A percentile compares a stretch with the other conserved stretches of the same genome.
phyloP scores from a whole-genome alignment of 2,888 invertebrate genomes.

The Apodemia hepburni region DNA sequence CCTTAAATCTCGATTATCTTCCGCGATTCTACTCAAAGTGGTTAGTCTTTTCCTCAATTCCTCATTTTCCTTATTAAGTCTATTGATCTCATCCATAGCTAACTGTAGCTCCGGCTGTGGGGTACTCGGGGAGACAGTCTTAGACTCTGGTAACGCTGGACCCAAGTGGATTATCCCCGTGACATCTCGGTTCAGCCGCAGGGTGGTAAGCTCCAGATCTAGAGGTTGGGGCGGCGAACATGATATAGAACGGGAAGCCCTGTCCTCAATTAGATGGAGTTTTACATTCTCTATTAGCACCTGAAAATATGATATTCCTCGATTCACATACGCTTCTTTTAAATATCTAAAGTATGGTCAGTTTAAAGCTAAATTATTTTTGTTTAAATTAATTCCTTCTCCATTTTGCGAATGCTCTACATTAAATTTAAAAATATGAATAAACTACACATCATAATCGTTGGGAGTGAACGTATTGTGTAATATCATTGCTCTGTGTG shows the following conservation, averaged over 20 bases:
- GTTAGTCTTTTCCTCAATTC: constrained; percentile 67
- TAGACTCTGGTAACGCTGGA: constrained; percentile 65
- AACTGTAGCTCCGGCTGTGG: constrained; percentile 68
- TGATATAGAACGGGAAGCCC: constrained; percentile 87
- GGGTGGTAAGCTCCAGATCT: constrained; percentile 85
- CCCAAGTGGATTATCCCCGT: constrained; percentile 88
- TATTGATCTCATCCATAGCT: constrained; percentile 56
- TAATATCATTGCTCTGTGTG: too few species aligned
- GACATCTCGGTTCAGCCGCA: constrained; percentile 85
- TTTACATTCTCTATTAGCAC: constrained; percentile 87
- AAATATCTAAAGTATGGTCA: too few species aligned
- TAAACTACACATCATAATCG: too few species aligned
- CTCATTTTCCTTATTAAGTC: constrained; percentile 68
- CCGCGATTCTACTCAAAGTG: constrained; percentile 73
- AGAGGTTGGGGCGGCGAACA: constrained; percentile 91
- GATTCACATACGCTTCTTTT: too few species aligned
- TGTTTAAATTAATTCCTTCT: too few species aligned
- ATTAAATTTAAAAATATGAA: too few species aligned
- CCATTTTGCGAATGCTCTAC: too few species aligned
- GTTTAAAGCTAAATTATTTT: too few species aligned
- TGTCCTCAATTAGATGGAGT: constrained; percentile 90
- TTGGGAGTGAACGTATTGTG: too few species aligned
- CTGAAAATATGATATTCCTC: constrained; percentile 57
- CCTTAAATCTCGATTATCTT: constrained; percentile 74
- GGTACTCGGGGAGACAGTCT: constrained; percentile 49